Base-by-base conservation (phyloP, 1,140 invertebrate genomes). In the Leptestheria dahalacensis region DNA sequence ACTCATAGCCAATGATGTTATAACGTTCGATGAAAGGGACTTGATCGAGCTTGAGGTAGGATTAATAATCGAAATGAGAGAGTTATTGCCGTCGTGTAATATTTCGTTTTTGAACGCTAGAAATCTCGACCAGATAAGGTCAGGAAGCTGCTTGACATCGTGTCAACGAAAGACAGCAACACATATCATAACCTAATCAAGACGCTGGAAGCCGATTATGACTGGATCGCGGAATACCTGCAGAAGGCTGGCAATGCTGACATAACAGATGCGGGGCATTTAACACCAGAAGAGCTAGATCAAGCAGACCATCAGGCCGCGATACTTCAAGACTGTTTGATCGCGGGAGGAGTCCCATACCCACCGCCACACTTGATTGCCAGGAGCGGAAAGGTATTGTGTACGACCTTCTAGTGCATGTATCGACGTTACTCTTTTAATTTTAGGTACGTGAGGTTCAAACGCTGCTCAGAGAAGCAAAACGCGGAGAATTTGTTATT, bases 401-500 rank as follows among this genome's bases (percentile, higher is more conserved):
- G 26, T 2, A n/a, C n/a, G n/a, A n/a, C n/a, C n/a, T n/a, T n/a
- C n/a, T n/a, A n/a, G n/a, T n/a, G n/a, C n/a, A n/a, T n/a, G n/a
- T n/a, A n/a, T n/a, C n/a, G n/a, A n/a, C n/a, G n/a, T n/a, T n/a
- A n/a, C n/a, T 20, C 29, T 46, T 61, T 33, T 61, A 60, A 18
- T 63, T 66, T 20, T 60, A 79, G 77, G 70, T 77, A 63, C 59
- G 66, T 51, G 64, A 72, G 48, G 66, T 79, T 29, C 67, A 66
- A 48, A 56, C 66, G 3, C 65, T 68, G 52, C 67, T 79, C 33
- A 63, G 60, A 20, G 51, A 59, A 1, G 63, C 79, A 25, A 64
- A 69, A 18, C 72, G 76, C 1, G 72, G 75, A 60, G 71, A 74
- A 55, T 78, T 78, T 64, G 59, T 84, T 12, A 75, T 73, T 4